Conservation (phyloP, 2,113 vertebrate species). For the Polypterus senegalus region DNA sequence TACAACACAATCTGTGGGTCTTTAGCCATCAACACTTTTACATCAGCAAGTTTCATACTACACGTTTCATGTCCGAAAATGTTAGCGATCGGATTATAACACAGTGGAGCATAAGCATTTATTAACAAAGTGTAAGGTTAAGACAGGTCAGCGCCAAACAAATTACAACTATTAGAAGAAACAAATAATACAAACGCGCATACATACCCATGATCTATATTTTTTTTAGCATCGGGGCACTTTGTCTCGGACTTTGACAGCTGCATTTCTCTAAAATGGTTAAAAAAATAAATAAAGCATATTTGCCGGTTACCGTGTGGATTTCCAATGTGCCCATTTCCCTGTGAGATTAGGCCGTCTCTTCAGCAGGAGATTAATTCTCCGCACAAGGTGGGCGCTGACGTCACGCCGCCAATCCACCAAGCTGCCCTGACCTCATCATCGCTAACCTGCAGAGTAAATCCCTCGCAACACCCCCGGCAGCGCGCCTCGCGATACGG, state of each 20-base stretch:
- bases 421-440: slow-evolving; percentile 35
- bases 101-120: too few species aligned
- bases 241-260: slow-evolving; percentile 19
- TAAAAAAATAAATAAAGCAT: slow-evolving; percentile 11
- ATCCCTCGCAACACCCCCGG: not conserved
- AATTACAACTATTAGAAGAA: not conserved
- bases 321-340: slow-evolving; percentile 36
- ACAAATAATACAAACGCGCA: slow-evolving; percentile 5
- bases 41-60: too few species aligned
- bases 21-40: too few species aligned
- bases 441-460: slow-evolving; percentile 8
- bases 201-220: slow-evolving; percentile 11
- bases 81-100: too few species aligned
- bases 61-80: too few species aligned
- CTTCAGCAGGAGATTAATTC: slow-evolving; percentile 42
- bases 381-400: slow-evolving; percentile 44
- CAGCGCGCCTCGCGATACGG: too few species aligned
- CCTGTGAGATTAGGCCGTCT: slow-evolving; percentile 47
- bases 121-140: too few species aligned
- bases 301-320: slow-evolving; percentile 20
- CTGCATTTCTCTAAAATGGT: slow-evolving; percentile 19
- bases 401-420: slow-evolving; percentile 45
- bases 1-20: too few species aligned
- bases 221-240: slow-evolving; percentile 24
- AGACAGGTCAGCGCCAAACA: too few species aligned